A percentile compares a stretch with the other conserved stretches of the same genome.
phyloP scores from a whole-genome alignment of 2,113 vertebrate genomes.

The Notothenia coriiceps region DNA sequence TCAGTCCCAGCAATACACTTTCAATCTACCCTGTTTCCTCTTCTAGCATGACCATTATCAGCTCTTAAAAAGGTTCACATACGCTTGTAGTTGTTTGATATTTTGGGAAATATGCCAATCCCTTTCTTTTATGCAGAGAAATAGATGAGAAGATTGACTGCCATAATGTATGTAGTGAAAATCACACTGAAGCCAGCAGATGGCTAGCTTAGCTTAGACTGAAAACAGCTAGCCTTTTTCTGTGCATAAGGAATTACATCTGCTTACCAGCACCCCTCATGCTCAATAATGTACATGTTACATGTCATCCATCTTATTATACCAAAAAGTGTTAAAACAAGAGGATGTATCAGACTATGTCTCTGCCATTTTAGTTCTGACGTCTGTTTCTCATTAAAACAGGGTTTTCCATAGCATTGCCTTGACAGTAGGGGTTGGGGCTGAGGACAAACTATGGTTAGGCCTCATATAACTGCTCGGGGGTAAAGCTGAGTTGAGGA shows the following conservation, averaged over 20 bases:
- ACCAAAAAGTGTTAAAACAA: background rate
- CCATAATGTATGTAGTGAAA: too few relatives aligned
- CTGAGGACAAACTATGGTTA: background rate
- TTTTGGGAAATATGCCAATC: background rate
- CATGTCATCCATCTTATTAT: background rate
- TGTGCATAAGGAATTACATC: background rate
- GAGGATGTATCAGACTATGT: background rate
- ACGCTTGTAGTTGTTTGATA: background rate
- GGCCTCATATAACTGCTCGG: background rate
- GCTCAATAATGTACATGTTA: background rate
- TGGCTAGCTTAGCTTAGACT: background rate
- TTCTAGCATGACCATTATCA: conserved; percentile 1
- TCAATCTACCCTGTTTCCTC: conserved; percentile 13
- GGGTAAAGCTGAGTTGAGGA: background rate
- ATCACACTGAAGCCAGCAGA: background rate
- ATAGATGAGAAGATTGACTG: background rate
- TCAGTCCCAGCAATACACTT: conserved; percentile 70
- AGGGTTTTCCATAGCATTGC: background rate
- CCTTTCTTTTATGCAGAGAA: background rate
- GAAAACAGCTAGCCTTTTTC: background rate
- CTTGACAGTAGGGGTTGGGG: background rate
- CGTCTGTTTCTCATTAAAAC: background rate
- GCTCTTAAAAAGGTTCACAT: background rate
- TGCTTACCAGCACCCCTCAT: background rate
- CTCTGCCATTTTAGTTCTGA: background rate